Percentiles rank a stretch among this genome's conserved stretches.
These are phyloP conservation scores for Bembecia ichneumoniformis DNA, from an alignment of 2,888 invertebrate genomes.

Conservation along the genomic window DNA sequence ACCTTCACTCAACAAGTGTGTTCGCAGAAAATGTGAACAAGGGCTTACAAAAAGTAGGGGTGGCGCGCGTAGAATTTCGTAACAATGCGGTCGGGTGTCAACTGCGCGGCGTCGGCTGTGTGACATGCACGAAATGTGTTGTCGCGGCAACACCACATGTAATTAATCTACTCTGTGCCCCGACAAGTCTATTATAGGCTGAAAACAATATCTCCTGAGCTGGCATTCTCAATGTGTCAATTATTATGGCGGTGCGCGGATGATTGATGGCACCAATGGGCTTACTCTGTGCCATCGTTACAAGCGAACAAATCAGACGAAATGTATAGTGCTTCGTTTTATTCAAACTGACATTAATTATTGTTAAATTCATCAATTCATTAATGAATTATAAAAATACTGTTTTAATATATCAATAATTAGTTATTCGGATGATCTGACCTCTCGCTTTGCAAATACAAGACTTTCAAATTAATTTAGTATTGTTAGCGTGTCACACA, in stretches of 20 bases:
- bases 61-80: constrained; percentile 5
- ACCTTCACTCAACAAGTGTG: background rate
- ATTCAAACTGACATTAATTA: no score
- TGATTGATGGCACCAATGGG: constrained; percentile 38
- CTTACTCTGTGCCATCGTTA: background rate
- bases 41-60: background rate
- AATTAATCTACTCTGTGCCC: constrained; percentile 43
- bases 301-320: no score
- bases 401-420: no score
- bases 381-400: no score
- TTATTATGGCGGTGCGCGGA: constrained; percentile 26
- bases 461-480: no score
- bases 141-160: constrained; percentile 18
- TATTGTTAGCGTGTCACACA: no score
- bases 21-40: background rate
- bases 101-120: constrained; percentile 1
- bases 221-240: constrained; percentile 36
- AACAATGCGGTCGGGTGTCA: constrained; percentile 9
- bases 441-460: no score
- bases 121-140: constrained; percentile 8
- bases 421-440: no score
- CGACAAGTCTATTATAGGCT: constrained; percentile 44
- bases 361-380: no score
- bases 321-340: no score
- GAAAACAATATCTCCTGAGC: constrained; percentile 39